Conservation (phyloP, 2,888 invertebrate genomes). For the Artemia sp. region DNA sequence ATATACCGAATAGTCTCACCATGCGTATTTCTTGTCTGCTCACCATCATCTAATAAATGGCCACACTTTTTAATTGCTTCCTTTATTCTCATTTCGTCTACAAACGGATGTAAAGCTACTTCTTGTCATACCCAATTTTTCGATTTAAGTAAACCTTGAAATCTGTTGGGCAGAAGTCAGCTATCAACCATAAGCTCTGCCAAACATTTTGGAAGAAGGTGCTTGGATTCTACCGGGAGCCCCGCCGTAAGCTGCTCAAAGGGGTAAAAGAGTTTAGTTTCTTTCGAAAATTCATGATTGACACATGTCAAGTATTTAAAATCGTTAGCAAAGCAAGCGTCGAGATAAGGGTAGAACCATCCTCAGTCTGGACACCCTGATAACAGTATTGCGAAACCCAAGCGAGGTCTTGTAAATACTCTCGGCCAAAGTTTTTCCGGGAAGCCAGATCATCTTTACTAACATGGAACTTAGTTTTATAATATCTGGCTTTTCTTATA, state of each 20-base stretch:
- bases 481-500: slow-evolving; percentile 96
- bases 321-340: slow-evolving; percentile 98
- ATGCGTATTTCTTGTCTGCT: slow-evolving; percentile 66
- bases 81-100: slow-evolving; percentile 76
- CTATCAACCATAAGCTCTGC: slow-evolving; percentile 82
- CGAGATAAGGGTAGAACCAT: slow-evolving; percentile 99
- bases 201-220: slow-evolving; percentile 87
- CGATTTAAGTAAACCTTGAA: slow-evolving; percentile 93
- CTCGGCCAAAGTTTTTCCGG: slow-evolving; percentile 71
- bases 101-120: slow-evolving; percentile 91
- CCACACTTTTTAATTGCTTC: slow-evolving; percentile 67
- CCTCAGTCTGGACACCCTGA: slow-evolving; percentile 99
- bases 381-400: slow-evolving; percentile 98
- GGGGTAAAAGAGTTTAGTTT: slow-evolving; percentile 86
- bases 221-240: slow-evolving; percentile 89
- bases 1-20: slow-evolving; percentile 85
- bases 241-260: slow-evolving; percentile 98
- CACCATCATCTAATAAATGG: slow-evolving; percentile 56
- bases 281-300: slow-evolving; percentile 67
- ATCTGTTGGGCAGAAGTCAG: slow-evolving; percentile 96
- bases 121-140: slow-evolving; percentile 99
- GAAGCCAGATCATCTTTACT: slow-evolving; percentile 56
- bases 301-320: slow-evolving; percentile 76
- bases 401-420: slow-evolving; percentile 87
- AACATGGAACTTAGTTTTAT: slow-evolving; percentile 83